Percentiles rank a stretch among this genome's conserved stretches.
phyloP scores from a whole-genome alignment of 2,888 invertebrate species.

The Neoitamus cyanurus region DNA sequence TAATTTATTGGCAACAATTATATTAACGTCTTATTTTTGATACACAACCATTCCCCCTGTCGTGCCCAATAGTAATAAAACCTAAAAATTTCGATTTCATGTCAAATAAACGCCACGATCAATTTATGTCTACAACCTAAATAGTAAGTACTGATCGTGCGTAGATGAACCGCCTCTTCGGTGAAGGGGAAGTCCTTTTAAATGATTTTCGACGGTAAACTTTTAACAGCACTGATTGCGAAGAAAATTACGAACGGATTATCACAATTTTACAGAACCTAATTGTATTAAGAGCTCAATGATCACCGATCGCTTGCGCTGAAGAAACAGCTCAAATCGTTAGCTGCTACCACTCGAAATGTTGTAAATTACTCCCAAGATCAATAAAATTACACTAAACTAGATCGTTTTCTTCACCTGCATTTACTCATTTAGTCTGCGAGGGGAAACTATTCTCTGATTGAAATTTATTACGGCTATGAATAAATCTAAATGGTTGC shows the following conservation, averaged over 20 bases:
- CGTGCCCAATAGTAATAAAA: too few species aligned
- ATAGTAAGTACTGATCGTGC: too few species aligned
- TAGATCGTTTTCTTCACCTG: not conserved
- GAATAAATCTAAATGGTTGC: not conserved
- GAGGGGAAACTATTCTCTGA: too few species aligned
- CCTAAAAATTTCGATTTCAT: not conserved
- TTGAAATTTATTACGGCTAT: not conserved
- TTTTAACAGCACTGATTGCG: not conserved
- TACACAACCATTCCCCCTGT: too few species aligned
- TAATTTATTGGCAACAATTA: too few species aligned
- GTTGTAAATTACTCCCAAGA: not conserved
- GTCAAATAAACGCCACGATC: not conserved
- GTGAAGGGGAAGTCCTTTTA: not conserved
- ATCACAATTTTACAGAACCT: not conserved
- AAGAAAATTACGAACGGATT: not conserved
- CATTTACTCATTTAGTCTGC: not conserved
- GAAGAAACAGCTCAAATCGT: not conserved
- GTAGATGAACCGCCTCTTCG: too few species aligned
- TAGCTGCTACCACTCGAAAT: not conserved
- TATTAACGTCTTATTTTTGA: too few species aligned
- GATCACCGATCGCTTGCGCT: not conserved
- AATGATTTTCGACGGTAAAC: not conserved
- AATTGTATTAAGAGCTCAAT: not conserved
- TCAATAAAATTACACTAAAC: not conserved
- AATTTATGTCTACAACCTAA: not conserved